phyloP scores from a whole-genome alignment of 2,797 vertebrate species.

The Champsocephalus esox region DNA sequence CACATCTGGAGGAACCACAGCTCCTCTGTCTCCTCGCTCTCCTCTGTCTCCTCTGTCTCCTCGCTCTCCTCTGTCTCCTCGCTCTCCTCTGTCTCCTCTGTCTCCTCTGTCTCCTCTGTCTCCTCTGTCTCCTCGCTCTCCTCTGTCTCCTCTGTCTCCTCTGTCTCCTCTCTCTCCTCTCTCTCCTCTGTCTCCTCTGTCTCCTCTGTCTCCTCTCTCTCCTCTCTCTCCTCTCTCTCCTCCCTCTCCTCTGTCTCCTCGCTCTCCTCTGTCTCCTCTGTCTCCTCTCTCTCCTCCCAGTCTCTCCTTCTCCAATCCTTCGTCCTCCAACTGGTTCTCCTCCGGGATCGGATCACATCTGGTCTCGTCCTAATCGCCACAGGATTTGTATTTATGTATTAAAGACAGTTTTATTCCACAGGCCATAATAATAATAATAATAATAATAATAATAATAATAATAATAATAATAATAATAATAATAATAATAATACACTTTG shows the following conservation, averaged over 20 bases:
- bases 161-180: not conserved
- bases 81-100: too few relatives aligned
- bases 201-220: too few relatives aligned
- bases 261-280: too few relatives aligned
- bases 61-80: rapidly evolving
- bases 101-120: too few relatives aligned
- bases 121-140: too few relatives aligned
- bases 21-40: constrained; percentile 33
- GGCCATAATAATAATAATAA: too few relatives aligned
- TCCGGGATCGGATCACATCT: not conserved
- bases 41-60: not conserved
- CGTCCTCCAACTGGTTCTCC: not conserved
- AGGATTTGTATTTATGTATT: constrained; percentile 2
- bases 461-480: too few relatives aligned
- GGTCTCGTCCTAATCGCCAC: constrained; percentile 63
- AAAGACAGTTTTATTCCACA: too few relatives aligned
- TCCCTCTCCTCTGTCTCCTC: not conserved
- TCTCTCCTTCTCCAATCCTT: rapidly evolving
- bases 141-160: too few relatives aligned
- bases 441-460: too few relatives aligned
- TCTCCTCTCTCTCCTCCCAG: constrained; percentile 27
- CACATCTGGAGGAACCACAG: constrained; percentile 90
- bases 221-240: not conserved
- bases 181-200: not conserved
- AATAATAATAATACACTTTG: too few relatives aligned